phyloP scores from a whole-genome alignment of 1,140 invertebrate genomes.

The Achatina immaculata region DNA sequence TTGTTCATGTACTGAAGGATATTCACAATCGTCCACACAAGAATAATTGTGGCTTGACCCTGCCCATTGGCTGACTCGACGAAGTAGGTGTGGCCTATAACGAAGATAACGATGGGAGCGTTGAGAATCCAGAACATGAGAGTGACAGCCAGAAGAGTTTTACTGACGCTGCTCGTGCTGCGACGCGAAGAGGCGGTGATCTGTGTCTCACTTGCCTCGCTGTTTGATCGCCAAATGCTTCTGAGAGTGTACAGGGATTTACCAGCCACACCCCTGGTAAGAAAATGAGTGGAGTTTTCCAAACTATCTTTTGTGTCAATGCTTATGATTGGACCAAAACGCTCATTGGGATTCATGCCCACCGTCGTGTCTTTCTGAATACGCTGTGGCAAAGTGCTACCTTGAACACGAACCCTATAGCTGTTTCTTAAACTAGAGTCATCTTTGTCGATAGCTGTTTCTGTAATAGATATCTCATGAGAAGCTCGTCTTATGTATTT shows the following conservation, averaged over 20 bases:
- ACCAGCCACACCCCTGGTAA: too few relatives aligned
- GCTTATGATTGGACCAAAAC: too few relatives aligned
- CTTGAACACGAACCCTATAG: too few relatives aligned
- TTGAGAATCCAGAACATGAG: slow-evolving; percentile 59
- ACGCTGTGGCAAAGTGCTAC: too few relatives aligned
- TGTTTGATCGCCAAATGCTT: background rate
- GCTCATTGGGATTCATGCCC: too few relatives aligned
- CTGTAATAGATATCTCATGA: background rate
- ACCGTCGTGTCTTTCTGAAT: too few relatives aligned
- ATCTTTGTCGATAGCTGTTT: background rate
- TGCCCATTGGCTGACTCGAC: slow-evolving; percentile 10
- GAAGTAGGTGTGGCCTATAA: slow-evolving; percentile 58
- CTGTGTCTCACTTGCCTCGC: background rate
- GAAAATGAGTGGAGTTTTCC: too few relatives aligned
- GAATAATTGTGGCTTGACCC: slow-evolving; percentile 40
- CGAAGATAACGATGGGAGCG: slow-evolving; percentile 55
- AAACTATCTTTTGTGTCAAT: too few relatives aligned
- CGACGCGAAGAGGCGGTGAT: background rate
- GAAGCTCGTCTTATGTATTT: background rate
- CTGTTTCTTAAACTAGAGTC: too few relatives aligned
- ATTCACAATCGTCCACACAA: slow-evolving; percentile 61
- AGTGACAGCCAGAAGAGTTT: slow-evolving; percentile 59
- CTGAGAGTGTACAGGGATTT: background rate
- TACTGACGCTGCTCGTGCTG: slow-evolving; percentile 50
- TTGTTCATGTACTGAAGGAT: slow-evolving; percentile 65